These are phyloP conservation scores for Ailurus styani DNA, from an alignment of 2,113 vertebrate species.

Conservation along the genomic window DNA sequence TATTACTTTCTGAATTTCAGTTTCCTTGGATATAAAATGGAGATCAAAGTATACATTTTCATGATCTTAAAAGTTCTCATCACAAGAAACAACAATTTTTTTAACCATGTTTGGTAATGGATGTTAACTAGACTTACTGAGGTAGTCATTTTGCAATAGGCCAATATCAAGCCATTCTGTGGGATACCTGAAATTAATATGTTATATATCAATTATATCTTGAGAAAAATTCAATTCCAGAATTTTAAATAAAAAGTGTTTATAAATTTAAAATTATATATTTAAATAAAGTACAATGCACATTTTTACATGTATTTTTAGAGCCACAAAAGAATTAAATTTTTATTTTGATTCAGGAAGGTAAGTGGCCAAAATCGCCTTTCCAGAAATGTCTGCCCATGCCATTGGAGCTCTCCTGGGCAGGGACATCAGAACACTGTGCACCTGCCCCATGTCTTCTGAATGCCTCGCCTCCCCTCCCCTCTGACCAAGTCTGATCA, in stretches of 20 bases:
- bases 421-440: not conserved
- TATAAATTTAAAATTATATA: not conserved
- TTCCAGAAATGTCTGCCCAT: not conserved
- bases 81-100: not conserved
- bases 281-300: not conserved
- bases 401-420: not conserved
- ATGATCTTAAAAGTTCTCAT: not conserved
- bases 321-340: not conserved
- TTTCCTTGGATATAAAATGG: not conserved
- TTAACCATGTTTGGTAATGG: not conserved
- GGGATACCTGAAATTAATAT: not conserved
- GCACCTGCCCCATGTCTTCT: rapidly evolving
- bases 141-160: not conserved
- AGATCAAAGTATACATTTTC: not conserved
- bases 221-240: not conserved
- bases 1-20: not conserved
- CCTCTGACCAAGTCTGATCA: not conserved
- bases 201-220: not conserved
- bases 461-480: not conserved
- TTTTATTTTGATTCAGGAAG: not conserved
- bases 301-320: not conserved
- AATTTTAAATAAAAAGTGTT: not conserved
- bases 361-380: not conserved
- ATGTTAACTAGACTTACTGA: not conserved
- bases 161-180: not conserved